These are phyloP conservation scores for Spilarctia lutea DNA, from an alignment of 2,888 invertebrate genomes.

Conservation along the genomic window DNA sequence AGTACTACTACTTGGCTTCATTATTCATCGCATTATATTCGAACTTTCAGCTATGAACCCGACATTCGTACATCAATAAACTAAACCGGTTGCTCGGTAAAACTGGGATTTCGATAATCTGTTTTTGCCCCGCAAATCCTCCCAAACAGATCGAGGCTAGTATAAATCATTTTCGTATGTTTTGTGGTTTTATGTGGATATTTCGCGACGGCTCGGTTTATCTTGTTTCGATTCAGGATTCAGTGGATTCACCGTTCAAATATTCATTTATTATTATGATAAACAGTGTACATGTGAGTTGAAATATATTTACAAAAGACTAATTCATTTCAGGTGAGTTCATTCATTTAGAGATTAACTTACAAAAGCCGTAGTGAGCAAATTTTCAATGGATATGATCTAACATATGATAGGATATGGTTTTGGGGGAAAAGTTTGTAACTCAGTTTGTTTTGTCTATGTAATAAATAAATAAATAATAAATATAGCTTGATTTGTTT, in stretches of 20 bases:
- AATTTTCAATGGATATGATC: neutral
- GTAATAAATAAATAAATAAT: too few species aligned
- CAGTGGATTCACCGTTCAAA: conserved; percentile 55
- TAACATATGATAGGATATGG: neutral
- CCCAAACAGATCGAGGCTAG: conserved; percentile 75
- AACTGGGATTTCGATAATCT: conserved; percentile 81
- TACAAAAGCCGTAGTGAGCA: neutral
- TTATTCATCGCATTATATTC: conserved; percentile 4
- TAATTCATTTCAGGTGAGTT: conserved; percentile 44
- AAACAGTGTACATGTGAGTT: conserved; percentile 41
- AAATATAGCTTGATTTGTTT: too few species aligned
- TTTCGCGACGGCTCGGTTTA: conserved; percentile 71
- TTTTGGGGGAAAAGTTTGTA: too few species aligned
- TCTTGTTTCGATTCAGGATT: conserved; percentile 75
- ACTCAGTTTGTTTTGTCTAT: too few species aligned
- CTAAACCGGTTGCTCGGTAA: conserved; percentile 72
- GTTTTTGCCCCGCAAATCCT: conserved; percentile 77
- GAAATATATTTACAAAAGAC: conserved; percentile 28
- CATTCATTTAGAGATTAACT: neutral
- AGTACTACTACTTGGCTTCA: neutral
- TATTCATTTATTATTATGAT: conserved; percentile 58
- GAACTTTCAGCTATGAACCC: conserved; percentile 27
- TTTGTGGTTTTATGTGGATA: conserved; percentile 80
- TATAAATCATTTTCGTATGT: conserved; percentile 83
- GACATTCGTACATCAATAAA: conserved; percentile 56